phyloP scores from a whole-genome alignment of 2,888 invertebrate species.

The Cacoxenus indagator region DNA sequence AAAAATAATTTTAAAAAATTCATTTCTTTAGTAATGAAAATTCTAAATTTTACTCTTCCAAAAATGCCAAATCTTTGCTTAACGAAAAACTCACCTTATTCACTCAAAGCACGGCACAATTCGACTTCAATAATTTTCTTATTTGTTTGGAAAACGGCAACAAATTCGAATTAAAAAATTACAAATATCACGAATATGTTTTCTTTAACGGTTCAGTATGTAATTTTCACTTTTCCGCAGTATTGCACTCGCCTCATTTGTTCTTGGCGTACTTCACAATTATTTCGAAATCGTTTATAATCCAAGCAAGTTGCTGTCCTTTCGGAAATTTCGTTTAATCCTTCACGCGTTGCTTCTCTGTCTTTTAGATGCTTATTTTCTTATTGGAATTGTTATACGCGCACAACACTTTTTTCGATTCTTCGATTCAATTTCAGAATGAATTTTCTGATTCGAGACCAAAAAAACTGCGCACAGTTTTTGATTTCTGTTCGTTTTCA shows the following conservation, averaged over 20 bases:
- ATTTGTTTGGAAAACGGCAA: not conserved
- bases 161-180: not conserved
- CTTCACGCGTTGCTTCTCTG: too few relatives aligned
- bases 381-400: conserved; percentile 27
- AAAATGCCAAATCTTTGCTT: not conserved
- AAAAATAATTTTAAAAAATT: too few relatives aligned
- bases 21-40: conserved; percentile 13
- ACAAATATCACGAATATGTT: not conserved
- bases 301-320: conserved; percentile 28
- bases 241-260: conserved; percentile 1
- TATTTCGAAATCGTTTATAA: not conserved
- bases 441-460: conserved; percentile 48
- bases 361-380: conserved; percentile 44
- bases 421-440: not conserved
- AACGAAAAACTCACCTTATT: conserved; percentile 52
- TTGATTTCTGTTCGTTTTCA: conserved; percentile 26
- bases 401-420: conserved; percentile 10
- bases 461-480: conserved; percentile 14
- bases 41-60: not conserved
- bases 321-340: conserved; percentile 32
- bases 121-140: not conserved
- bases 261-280: not conserved
- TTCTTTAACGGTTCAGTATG: not conserved
- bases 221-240: not conserved
- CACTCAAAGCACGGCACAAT: conserved; percentile 47